These are phyloP conservation scores for Paramuricea clavata DNA, from an alignment of 92 coral and sea anemone species.

Conservation along the genomic window DNA sequence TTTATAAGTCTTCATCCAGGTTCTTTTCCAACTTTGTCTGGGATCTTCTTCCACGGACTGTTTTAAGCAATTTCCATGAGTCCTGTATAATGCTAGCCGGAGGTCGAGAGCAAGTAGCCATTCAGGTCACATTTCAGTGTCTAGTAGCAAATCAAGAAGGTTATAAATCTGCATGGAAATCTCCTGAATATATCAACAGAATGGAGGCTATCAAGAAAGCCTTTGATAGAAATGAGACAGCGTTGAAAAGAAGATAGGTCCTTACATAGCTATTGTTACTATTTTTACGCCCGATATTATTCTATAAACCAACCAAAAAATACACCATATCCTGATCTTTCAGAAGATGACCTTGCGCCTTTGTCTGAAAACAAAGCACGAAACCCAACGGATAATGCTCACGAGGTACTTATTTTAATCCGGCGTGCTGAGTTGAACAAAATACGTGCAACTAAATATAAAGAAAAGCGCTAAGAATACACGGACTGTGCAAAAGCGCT, in stretches of 20 bases:
- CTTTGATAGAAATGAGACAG: neutral
- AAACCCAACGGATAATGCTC: neutral
- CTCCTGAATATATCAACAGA: neutral
- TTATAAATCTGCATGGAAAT: neutral
- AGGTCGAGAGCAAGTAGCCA: neutral
- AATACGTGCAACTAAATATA: neutral
- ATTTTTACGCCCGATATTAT: neutral
- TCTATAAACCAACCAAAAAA: neutral
- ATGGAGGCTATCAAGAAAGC: neutral
- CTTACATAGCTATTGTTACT: neutral
- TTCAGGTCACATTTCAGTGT: neutral
- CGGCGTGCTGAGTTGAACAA: neutral
- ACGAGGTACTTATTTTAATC: too few relatives aligned
- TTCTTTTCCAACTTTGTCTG: conserved; percentile 14
- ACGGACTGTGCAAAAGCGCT: neutral
- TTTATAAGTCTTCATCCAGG: conserved; percentile 25
- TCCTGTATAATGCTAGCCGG: neutral
- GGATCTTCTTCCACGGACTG: neutral
- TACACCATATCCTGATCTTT: neutral
- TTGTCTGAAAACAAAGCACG: neutral
- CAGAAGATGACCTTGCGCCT: neutral
- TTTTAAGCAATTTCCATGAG: conserved; percentile 10
- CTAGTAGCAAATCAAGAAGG: conserved; percentile 4
- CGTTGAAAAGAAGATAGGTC: neutral
- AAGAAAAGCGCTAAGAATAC: neutral